Base-by-base conservation (phyloP, 2,113 vertebrate genomes). In the Asarcornis scutulata region DNA sequence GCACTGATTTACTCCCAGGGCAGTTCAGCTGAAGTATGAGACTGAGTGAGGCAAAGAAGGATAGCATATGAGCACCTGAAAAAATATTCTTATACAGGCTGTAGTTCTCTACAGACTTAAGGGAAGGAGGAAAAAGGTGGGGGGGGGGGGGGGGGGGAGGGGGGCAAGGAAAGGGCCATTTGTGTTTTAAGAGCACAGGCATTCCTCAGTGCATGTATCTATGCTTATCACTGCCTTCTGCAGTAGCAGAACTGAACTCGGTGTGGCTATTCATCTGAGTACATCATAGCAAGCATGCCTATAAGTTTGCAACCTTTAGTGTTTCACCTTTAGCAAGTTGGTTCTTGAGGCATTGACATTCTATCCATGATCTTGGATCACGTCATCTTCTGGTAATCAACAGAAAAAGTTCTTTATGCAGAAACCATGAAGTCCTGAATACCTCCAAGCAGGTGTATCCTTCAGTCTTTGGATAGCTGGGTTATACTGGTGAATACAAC, bases 1-100 rank as follows among this genome's bases (percentile, higher is more conserved):
- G n/a, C 8, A n/a, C 2, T 1, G 34, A 75, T 81, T 50, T 36
- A 63, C 12, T 62, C 32, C 9, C 17, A 0, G 20, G 0, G 21
- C 26, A 79, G 46, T 16, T 14, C 58, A 68, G 5, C 5, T 17
- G 22, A 73, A 17, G 4, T 27, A 38, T 81, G 62, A 84, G 23
- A 11, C 68, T 76, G 13, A 53, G 17, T 60, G 14, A 6, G 1
- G 2, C 56, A 58, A 92, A 36, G 21, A 84, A 40, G 40, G 40
- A 14, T 1, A 68, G 29, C 9, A 82, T 9, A 68, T 53, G 23
- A 78, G 23, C 12, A 68, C 68, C 7, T 53, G 17, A 79, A 62
- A 2, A 8, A 31, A 15, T 81, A 20, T 56, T 93, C 6, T 18
- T 74, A 7, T 40, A 32, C 17, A 63, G 22, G 9, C 10, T 25